phyloP scores from a whole-genome alignment of 2,113 vertebrate genomes.

The Malurus elegans region DNA sequence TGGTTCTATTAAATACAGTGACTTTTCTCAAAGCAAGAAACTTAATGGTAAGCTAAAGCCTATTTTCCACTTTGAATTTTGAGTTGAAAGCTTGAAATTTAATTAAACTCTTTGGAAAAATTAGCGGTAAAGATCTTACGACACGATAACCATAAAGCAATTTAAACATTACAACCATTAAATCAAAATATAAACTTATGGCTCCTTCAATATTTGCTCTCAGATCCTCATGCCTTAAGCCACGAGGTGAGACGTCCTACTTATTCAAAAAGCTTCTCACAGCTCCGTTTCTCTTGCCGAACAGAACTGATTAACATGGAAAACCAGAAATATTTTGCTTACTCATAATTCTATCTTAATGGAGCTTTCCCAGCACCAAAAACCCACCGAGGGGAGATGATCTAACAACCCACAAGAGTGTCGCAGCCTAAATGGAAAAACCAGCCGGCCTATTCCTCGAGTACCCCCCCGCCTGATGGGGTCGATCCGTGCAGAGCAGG shows the following conservation, averaged over 20 bases:
- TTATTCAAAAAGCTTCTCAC: not conserved
- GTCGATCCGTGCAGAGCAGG: not conserved
- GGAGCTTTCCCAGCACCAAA: not conserved
- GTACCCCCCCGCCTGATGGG: rapidly evolving
- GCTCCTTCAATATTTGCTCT: not conserved
- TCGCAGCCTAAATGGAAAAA: not conserved
- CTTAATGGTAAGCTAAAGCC: not conserved
- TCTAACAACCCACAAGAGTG: not conserved
- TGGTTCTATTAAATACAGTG: not conserved
- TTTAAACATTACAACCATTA: not conserved
- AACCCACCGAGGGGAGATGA: rapidly evolving
- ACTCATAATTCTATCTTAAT: not conserved
- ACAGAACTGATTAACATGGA: rapidly evolving
- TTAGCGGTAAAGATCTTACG: not conserved
- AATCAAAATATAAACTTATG: not conserved
- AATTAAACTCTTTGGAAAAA: constrained; percentile 8
- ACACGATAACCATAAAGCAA: not conserved
- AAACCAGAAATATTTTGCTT: not conserved
- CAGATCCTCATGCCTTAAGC: not conserved
- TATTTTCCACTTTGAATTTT: not conserved
- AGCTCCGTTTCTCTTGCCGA: rapidly evolving
- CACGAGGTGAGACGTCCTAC: not conserved
- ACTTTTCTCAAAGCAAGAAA: not conserved
- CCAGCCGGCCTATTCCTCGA: not conserved
- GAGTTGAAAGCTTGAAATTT: not conserved